Evolutionary conservation across 2,113 vertebrate species (phyloP).

Genomic region (Oceanites oceanicus): DNA sequence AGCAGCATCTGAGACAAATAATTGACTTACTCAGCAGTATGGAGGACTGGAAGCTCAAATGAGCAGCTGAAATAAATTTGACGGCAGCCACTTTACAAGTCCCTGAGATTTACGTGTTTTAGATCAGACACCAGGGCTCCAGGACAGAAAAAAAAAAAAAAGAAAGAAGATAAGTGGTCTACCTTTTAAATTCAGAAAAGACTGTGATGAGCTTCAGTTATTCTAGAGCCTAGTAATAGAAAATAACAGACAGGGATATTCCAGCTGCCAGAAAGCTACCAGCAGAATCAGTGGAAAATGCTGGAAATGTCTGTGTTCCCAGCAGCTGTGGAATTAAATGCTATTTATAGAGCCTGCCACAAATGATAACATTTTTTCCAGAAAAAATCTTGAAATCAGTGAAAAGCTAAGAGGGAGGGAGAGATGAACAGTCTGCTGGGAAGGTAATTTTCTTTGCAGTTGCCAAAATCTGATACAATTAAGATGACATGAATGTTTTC

Average conservation of each 20-base stretch:
- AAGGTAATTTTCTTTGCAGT: not conserved
- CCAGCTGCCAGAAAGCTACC: not conserved
- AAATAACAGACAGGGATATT: not conserved
- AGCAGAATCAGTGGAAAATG: not conserved
- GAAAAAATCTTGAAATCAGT: not conserved
- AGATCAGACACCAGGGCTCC: not conserved
- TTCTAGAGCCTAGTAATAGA: not conserved
- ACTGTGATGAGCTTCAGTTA: not conserved
- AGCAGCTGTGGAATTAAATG: not conserved
- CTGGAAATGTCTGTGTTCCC: not conserved
- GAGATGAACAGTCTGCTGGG: not conserved
- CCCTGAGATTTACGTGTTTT: not conserved
- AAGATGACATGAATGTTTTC: not conserved
- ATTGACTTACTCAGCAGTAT: not conserved
- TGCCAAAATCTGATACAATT: constrained; percentile 12
- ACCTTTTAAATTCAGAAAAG: not conserved
- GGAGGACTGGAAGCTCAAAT: not conserved
- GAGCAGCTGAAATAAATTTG: not conserved
- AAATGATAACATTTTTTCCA: not conserved
- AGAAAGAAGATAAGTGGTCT: not conserved
- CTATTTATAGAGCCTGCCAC: not conserved
- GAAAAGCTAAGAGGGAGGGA: not conserved
- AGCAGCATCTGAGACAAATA: not conserved
- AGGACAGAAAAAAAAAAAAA: not conserved
- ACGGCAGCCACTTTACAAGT: not conserved